Base-by-base conservation (phyloP, 64 coral and sea anemone species). In the Montipora cactus region DNA sequence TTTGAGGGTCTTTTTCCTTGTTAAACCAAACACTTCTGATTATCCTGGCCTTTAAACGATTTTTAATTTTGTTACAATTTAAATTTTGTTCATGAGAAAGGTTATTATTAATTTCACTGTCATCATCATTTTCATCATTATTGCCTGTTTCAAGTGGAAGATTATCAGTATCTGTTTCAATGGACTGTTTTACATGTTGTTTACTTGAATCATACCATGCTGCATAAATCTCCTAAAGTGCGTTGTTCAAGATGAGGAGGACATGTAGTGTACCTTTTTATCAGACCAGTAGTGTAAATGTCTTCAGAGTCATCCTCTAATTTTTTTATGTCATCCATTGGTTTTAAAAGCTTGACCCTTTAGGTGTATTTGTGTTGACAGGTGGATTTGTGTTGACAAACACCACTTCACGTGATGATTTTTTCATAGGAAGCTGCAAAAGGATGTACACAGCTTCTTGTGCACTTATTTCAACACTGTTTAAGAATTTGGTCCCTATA, bases 401-500 rank as follows among this genome's bases (percentile, higher is more conserved):
- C 64, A 84, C 14, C 15, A 84, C 55, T 61, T 64, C 18, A 7
- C 81, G 3, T 49, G 55, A 84, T 61, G 81, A 84, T 13, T 59
- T 84, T n/a, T 58, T 84, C 59, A 84, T 84, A 14, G 57, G 81
- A 13, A 84, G 57, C 55, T 84, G 81, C 10, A 84, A 13, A 44
- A 84, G 53, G 64, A 67, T 84, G 55, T 84, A 84, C 15, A 84
- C 81, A 58, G 81, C 81, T 84, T 84, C 81, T 84, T 84, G 81
- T 58, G 84, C 81, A 84, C 81, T 84, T 84, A 84, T 64, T 19
- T 84, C 81, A 19, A 84, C 81, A 84, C 55, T 84, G 20, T 84
- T 84, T 44, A 64, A 44, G 64, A 84, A 84, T 62, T 37, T 84
- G 55, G 21, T 84, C 23, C 81, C 81, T n/a, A 84, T 84, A 19